phyloP scores from a whole-genome alignment of 2,797 vertebrate species.

The Phylloscopus collybita region DNA sequence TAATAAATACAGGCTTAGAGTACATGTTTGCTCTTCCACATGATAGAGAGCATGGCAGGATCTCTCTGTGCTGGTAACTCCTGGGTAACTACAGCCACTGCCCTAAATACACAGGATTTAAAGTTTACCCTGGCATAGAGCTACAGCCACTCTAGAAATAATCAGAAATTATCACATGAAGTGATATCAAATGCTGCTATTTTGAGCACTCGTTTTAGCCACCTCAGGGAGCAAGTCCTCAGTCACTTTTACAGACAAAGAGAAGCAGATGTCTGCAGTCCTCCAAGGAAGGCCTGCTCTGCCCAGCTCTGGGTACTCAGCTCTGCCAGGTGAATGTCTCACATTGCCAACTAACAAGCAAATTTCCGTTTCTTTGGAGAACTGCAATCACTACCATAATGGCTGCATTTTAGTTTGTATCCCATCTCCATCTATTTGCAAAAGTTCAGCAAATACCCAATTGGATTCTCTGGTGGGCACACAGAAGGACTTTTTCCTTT shows the following conservation, averaged over 20 bases:
- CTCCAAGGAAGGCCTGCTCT: not conserved
- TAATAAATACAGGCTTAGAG: not conserved
- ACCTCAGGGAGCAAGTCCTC: not conserved
- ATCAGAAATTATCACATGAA: not conserved
- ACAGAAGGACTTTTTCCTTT: not conserved
- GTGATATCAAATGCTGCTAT: not conserved
- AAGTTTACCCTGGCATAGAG: not conserved
- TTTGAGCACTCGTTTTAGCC: not conserved
- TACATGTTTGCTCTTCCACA: not conserved
- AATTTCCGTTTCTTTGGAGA: not conserved
- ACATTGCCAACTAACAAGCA: not conserved
- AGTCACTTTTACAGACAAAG: not conserved
- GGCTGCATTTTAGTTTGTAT: not conserved
- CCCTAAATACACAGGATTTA: not conserved
- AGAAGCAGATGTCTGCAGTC: not conserved
- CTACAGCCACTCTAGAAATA: not conserved
- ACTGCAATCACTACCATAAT: not conserved
- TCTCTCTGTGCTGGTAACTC: not conserved
- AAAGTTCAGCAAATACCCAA: not conserved
- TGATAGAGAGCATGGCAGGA: not conserved
- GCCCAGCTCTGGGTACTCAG: not conserved
- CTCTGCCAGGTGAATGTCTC: not conserved
- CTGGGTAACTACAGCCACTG: not conserved
- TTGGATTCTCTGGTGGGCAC: not conserved
- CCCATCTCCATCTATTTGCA: not conserved